Base-by-base conservation (phyloP, 2,113 vertebrate genomes). In the Zosterops japonicus region DNA sequence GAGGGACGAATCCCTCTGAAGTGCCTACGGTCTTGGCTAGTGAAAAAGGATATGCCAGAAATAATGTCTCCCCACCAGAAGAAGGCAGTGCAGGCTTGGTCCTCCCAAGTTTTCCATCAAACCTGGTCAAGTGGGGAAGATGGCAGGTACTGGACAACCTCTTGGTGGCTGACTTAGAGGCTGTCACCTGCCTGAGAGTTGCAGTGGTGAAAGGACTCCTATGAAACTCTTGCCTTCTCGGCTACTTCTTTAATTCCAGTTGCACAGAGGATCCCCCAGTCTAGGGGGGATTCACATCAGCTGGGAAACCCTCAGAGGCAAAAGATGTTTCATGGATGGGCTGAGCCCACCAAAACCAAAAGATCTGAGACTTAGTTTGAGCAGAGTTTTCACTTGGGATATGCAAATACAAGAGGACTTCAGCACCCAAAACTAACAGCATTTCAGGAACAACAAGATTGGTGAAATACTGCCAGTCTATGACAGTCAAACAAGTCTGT, bases 1-100 rank as follows among this genome's bases (percentile, higher is more conserved):
- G 82, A 95, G 94, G 93, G 52, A 94, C 65, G 85, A 94, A 96
- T 84, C 83, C 67, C 68, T 86, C 89, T 84, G 8, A 94, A 89
- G 77, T 63, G 63, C 64, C 57, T 95, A n/a, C 1, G 8, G 74
- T 69, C 70, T 68, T 72, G 72, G 60, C 74, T 81, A 56, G 31
- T 82, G 72, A 85, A 89, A 90, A 82, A 87, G 47, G 29, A n/a
- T 72, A 41, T 39, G 31, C 20, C 63, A 68, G 88, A 86, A 85
- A 29, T 91, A 89, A 59, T 86, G 55, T 69, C n/a, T 92, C 76
- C 46, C 33, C 46, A 83, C 65, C 77, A 96, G 89, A 94, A 91
- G 94, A 89, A 89, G 77, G 53, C 83, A 97, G 69, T 47, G 49
- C 52, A 91, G 71, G 41, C 35, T 90, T 57, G 47, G 39, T 68